Evolutionary conservation across 2,797 vertebrate genomes (phyloP), one percentile per base, ranked within the genome.

Genomic region (Sebastes glaucus): DNA sequence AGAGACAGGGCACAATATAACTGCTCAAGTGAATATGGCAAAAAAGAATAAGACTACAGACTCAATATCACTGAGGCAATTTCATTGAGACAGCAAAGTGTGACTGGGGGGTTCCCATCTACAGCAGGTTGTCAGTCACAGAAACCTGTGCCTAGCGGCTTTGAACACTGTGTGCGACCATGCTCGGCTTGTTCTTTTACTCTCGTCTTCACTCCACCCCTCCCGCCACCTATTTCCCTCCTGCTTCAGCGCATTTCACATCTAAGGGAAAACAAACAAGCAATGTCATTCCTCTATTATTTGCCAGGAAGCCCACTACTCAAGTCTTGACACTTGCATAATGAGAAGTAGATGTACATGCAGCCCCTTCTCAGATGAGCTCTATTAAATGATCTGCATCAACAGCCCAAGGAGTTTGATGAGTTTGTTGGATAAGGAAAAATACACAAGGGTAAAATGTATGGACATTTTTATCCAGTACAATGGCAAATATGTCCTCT

Each of bases 331-430:
- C 93, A 93, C 88, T 85, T 77, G 82, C 87, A 91, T 93, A 93
- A 93, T 93, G 91, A 91, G 88, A 93, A 92, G 89, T 87, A 91
- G 91, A 92, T 85, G 90, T 91, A 90, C 88, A 84, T 20, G 65
- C 77, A 80, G 81, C 35, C 78, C 53, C 80, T 88, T 77, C 84
- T 90, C 83, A 86, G 89, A 90, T 71, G 81, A 90, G 88, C 82
- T 83, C 84, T 74, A 86, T 90, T 93, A 91, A 93, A 92, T 88
- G 88, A 93, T 90, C 82, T 88, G 57, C 78, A 60, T 83, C 78
- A 75, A 78, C 82, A 83, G 77, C 80, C 64, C n/a, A 64, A 85
- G 79, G 77, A 92, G 78, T 86, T 74, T 57, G 65, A 83, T 49
- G 75, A 82, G 42, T 86, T 82, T 75, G 64, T 73, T 56, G 72